phyloP scores from a whole-genome alignment of 2,113 vertebrate species.

The Datnioides undecimradiatus region DNA sequence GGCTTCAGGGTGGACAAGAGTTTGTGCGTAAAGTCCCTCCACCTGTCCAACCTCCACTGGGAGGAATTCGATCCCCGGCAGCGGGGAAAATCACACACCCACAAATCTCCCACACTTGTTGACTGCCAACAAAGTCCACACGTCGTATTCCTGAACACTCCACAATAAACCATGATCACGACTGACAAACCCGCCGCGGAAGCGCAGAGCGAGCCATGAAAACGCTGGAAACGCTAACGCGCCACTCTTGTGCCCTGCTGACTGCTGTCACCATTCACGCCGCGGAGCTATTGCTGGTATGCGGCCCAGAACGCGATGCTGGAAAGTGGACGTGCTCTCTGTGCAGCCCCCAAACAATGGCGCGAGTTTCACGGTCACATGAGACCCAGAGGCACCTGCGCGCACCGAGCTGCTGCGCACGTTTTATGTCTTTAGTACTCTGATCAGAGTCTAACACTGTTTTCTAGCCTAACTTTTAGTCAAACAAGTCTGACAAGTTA shows the following conservation, averaged over 20 bases:
- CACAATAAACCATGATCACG: conserved; percentile 6
- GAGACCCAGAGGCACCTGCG: conserved; percentile 48
- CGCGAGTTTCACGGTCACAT: conserved; percentile 43
- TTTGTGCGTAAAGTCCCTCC: conserved; percentile 34
- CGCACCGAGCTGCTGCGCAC: neutral
- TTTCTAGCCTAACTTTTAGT: neutral
- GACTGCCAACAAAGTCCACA: neutral
- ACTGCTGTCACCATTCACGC: conserved; percentile 39
- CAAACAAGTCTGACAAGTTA: neutral
- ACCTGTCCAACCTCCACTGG: neutral
- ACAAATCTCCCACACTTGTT: neutral
- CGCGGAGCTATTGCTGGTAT: conserved; percentile 47
- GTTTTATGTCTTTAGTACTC: neutral
- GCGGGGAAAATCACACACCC: neutral
- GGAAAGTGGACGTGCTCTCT: conserved; percentile 63
- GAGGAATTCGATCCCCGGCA: neutral
- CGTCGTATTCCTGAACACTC: conserved; percentile 50
- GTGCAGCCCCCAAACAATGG: conserved; percentile 60
- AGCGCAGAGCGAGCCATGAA: conserved; percentile 34
- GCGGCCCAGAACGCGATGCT: conserved; percentile 37
- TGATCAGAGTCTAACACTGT: neutral
- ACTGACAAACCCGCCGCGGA: conserved; percentile 7
- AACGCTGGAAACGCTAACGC: conserved; percentile 48
- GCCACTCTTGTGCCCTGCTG: conserved; percentile 26
- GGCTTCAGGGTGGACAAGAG: conserved; percentile 4